A percentile compares a stretch with the other conserved stretches of the same genome.
Conservation (phyloP, 2,888 invertebrate genomes). For the Hofmannophila pseudospretella region DNA sequence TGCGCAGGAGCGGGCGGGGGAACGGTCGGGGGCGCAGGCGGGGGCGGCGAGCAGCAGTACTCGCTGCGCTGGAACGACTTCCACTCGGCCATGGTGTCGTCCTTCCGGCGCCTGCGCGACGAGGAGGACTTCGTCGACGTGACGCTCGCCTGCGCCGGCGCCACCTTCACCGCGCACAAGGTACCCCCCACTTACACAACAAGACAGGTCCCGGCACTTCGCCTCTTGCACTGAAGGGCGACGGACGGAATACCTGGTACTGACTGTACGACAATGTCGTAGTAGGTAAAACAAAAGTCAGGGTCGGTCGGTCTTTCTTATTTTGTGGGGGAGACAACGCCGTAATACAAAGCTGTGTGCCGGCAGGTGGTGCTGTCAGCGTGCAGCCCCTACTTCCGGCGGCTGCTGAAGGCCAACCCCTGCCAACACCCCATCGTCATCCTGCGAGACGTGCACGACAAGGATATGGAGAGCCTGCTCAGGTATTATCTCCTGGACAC, state of each 20-base stretch:
- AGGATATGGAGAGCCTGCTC: conserved; percentile 91
- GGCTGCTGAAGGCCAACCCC: conserved; percentile 92
- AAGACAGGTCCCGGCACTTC: not conserved
- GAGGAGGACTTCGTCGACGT: conserved; percentile 96
- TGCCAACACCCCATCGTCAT: conserved; percentile 95
- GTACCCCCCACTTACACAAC: conserved; percentile 36
- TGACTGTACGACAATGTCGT: too few species aligned
- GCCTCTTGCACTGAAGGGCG: too few species aligned
- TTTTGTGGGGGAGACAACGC: too few species aligned
- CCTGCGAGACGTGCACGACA: conserved; percentile 89
- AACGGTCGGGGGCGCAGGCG: conserved; percentile 43
- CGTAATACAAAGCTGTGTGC: not conserved
- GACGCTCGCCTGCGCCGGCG: conserved; percentile 93
- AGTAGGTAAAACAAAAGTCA: too few species aligned
- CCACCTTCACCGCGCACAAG: conserved; percentile 94
- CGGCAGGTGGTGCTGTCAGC: conserved; percentile 87
- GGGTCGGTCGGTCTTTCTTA: too few species aligned
- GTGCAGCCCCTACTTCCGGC: conserved; percentile 94
- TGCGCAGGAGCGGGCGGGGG: conserved; percentile 2
- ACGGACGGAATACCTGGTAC: too few species aligned
- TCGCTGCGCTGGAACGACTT: conserved; percentile 97
- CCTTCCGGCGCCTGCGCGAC: conserved; percentile 91
- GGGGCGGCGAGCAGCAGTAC: conserved; percentile 88
- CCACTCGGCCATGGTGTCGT: conserved; percentile 92
- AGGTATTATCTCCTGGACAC: too few species aligned